These are phyloP conservation scores for Drosophila anceps DNA, from an alignment of 2,888 invertebrate species.

Conservation along the genomic window DNA sequence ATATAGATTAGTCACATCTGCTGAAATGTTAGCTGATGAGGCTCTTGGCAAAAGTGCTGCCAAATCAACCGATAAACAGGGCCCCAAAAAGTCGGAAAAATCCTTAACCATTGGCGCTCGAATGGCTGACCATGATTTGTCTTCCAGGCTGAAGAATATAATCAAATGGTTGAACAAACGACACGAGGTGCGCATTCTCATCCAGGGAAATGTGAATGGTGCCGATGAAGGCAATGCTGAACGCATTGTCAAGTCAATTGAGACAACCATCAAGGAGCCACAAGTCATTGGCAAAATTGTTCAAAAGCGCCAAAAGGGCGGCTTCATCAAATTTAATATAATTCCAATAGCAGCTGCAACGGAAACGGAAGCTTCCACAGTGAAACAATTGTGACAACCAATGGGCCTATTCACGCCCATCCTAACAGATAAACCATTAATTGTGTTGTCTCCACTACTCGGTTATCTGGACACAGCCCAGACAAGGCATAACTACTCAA, in stretches of 20 bases:
- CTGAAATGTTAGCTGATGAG: constrained; percentile 89
- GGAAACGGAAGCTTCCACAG: background rate
- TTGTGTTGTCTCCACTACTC: background rate
- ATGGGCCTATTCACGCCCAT: constrained; percentile 34
- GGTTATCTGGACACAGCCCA: background rate
- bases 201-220: constrained; percentile 68
- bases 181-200: constrained; percentile 87
- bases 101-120: constrained; percentile 87
- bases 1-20: constrained; percentile 88
- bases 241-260: constrained; percentile 87
- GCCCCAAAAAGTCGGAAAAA: constrained; percentile 88
- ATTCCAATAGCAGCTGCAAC: constrained; percentile 84
- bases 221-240: constrained; percentile 84
- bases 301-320: constrained; percentile 88
- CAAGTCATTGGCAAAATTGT: constrained; percentile 86
- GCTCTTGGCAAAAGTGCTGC: constrained; percentile 1
- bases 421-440: background rate
- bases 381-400: constrained; percentile 64
- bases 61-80: constrained; percentile 43
- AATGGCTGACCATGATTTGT: constrained; percentile 89
- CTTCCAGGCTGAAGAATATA: constrained; percentile 88
- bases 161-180: constrained; percentile 89
- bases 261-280: constrained; percentile 86
- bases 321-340: constrained; percentile 88
- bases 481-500: constrained; percentile 29